These are phyloP conservation scores for Crax fasciolata DNA, from an alignment of 2,797 vertebrate genomes.

Conservation along the genomic window DNA sequence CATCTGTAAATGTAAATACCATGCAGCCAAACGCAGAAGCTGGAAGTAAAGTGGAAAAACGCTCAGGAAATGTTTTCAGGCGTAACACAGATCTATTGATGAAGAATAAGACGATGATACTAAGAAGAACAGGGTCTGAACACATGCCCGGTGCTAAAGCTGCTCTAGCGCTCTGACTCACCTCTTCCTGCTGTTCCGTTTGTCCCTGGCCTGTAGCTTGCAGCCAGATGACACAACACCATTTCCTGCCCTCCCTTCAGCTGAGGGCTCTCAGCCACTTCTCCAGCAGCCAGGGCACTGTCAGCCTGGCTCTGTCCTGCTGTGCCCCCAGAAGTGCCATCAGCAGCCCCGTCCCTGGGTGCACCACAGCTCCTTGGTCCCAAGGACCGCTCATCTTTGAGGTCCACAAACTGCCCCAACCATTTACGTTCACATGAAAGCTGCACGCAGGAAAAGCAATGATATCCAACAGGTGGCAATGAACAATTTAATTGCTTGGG, in stretches of 20 bases:
- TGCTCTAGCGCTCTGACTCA: background rate
- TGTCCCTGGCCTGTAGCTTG: background rate
- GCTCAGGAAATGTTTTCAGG: background rate
- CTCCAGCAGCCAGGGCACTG: background rate
- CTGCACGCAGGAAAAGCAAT: background rate
- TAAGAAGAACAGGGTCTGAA: background rate
- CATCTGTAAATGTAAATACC: no score
- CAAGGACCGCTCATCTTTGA: background rate
- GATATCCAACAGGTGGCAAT: background rate
- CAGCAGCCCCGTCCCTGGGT: background rate
- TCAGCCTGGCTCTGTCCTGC: background rate
- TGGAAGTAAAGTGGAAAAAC: background rate
- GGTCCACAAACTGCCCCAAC: background rate
- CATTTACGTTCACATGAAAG: background rate
- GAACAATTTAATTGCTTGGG: background rate
- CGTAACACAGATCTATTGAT: background rate
- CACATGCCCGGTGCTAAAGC: background rate
- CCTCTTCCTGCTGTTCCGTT: background rate
- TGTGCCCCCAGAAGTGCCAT: background rate
- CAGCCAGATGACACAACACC: accelerated
- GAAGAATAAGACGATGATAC: background rate
- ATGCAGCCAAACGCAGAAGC: background rate
- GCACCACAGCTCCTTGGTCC: background rate
- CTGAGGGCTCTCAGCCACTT: background rate
- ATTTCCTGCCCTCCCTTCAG: background rate